Conservation (phyloP, 2,113 vertebrate genomes). For the Aix galericulata region DNA sequence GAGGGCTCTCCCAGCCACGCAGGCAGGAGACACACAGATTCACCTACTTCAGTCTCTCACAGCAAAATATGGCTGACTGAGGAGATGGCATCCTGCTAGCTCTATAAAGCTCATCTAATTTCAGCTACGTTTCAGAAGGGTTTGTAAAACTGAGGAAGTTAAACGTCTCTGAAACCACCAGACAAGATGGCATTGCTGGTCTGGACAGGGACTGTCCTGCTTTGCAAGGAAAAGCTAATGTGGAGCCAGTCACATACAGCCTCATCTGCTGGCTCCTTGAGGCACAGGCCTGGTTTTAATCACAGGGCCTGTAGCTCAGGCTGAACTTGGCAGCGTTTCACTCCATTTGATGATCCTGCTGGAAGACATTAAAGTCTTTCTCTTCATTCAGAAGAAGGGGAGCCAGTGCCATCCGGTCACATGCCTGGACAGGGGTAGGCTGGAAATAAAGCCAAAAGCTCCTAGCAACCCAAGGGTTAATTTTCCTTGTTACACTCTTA, state of each 20-base stretch:
- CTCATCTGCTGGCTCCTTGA: neutral
- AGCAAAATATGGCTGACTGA: neutral
- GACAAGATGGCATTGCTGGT: neutral
- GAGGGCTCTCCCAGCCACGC: neutral
- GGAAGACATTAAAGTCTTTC: constrained; percentile 54
- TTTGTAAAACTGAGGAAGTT: neutral
- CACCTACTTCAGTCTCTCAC: neutral
- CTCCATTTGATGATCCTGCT: constrained; percentile 33
- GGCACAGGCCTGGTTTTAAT: constrained; percentile 60
- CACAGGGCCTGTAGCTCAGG: constrained; percentile 24
- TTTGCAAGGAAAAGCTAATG: neutral
- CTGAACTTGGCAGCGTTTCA: constrained; percentile 35
- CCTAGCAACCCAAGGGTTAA: constrained; percentile 35
- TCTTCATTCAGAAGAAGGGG: constrained; percentile 19
- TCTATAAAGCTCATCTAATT: neutral
- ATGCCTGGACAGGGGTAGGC: neutral
- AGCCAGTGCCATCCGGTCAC: constrained; percentile 22
- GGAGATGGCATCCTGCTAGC: neutral
- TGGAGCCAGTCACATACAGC: neutral
- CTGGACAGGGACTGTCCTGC: neutral
- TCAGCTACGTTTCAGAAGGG: neutral
- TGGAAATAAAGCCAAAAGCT: neutral
- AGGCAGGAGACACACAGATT: neutral
- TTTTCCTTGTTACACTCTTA: neutral
- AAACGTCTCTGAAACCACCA: neutral